Conservation (phyloP, 2,888 invertebrate species). For the Agonopterix arenella region DNA sequence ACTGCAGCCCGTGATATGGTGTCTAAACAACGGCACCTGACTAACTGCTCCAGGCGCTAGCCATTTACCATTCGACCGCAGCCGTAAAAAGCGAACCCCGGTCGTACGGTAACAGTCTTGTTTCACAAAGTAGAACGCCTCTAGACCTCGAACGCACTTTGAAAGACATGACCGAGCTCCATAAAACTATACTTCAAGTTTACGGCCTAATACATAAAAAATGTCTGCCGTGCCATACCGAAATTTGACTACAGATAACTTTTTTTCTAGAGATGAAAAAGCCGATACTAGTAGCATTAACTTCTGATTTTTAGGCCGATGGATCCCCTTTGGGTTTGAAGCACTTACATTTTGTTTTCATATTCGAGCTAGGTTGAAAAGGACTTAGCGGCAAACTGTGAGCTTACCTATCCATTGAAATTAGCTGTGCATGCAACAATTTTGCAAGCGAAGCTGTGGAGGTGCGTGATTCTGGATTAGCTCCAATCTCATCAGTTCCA, state of each 20-base stretch:
- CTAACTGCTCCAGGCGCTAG: slow-evolving; percentile 24
- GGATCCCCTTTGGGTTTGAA: no score
- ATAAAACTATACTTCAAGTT: slow-evolving; percentile 50
- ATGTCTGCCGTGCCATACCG: slow-evolving; percentile 20
- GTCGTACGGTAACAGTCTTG: slow-evolving; percentile 8
- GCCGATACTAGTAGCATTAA: no score
- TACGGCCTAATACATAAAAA: slow-evolving; percentile 45
- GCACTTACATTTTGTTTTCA: no score
- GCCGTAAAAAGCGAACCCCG: slow-evolving; percentile 1
- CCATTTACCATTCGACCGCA: slow-evolving; percentile 5
- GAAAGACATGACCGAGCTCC: slow-evolving; percentile 33
- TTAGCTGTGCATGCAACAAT: background rate
- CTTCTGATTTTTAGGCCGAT: no score
- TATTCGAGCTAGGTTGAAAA: no score
- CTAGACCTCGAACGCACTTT: slow-evolving; percentile 37
- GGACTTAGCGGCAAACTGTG: no score
- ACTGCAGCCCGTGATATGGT: slow-evolving; percentile 63
- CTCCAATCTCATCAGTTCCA: slow-evolving; percentile 52
- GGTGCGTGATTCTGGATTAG: slow-evolving; percentile 35
- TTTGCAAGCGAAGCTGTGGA: slow-evolving; percentile 12
- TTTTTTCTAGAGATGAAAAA: no score
- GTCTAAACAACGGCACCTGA: slow-evolving; percentile 62
- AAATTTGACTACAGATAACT: slow-evolving; percentile 18
- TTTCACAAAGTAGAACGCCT: slow-evolving; percentile 30
- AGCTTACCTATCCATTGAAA: no score